Evolutionary conservation across 2,797 vertebrate genomes (phyloP).

Genomic region (Coccyzus lansbergi): DNA sequence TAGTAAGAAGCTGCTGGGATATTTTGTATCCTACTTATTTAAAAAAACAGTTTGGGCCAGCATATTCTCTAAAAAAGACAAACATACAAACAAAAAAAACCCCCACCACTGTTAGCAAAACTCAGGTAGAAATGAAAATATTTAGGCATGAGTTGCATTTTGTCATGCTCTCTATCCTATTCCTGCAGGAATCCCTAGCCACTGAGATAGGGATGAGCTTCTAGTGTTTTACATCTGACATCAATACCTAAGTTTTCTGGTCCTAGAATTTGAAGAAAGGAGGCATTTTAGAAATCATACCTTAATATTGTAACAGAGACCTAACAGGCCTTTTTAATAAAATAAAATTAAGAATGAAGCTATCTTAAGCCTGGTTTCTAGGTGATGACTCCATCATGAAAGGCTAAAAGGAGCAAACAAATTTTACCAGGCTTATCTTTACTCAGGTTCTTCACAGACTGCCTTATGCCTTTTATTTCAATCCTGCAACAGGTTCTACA

Average conservation of each 20-base stretch:
- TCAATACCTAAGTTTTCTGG: not conserved
- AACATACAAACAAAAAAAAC: not conserved
- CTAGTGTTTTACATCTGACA: not conserved
- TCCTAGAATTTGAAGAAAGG: not conserved
- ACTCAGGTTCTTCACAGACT: not conserved
- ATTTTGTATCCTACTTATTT: not conserved
- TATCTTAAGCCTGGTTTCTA: not conserved
- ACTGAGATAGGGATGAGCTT: not conserved
- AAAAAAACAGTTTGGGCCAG: not conserved
- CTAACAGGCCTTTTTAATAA: not conserved
- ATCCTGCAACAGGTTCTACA: not conserved
- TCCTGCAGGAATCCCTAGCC: not conserved
- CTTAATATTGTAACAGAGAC: not conserved
- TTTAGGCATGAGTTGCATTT: not conserved
- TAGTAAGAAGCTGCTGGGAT: not conserved
- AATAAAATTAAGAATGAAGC: not conserved
- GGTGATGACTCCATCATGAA: not conserved
- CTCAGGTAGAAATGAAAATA: not conserved
- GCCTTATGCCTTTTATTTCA: not conserved
- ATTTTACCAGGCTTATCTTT: not conserved
- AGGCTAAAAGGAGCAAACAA: not conserved
- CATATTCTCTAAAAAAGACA: not conserved
- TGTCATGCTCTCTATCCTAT: not conserved
- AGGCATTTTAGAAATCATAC: not conserved
- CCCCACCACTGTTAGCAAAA: not conserved